Percentiles rank a stretch among this genome's conserved stretches.
These are phyloP conservation scores for Thalassophryne amazonica DNA, from an alignment of 2,797 vertebrate species.

Conservation along the genomic window DNA sequence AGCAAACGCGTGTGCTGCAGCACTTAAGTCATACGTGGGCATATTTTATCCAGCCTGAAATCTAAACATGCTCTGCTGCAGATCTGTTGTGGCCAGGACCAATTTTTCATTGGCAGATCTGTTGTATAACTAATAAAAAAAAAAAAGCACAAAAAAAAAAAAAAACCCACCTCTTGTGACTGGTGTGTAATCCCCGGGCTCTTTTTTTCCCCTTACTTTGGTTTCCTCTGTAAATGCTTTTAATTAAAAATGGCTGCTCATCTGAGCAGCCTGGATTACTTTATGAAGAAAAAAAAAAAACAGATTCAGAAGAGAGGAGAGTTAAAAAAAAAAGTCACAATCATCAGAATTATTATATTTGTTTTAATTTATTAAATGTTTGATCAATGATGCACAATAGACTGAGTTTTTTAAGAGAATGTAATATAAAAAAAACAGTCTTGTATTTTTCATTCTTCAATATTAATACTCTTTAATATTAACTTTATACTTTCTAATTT, in stretches of 20 bases:
- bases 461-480: background rate
- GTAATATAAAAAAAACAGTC: too few species aligned
- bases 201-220: constrained; percentile 53
- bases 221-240: constrained; percentile 69
- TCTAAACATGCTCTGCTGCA: constrained; percentile 31
- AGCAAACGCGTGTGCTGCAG: too few species aligned
- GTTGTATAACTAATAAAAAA: constrained; percentile 65
- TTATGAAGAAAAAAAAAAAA: constrained; percentile 55
- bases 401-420: too few species aligned
- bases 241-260: constrained; percentile 71
- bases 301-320: constrained; percentile 27
- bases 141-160: constrained; percentile 65
- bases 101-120: constrained; percentile 50
- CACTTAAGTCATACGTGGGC: too few species aligned
- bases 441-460: too few species aligned
- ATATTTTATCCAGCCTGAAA: constrained; percentile 31
- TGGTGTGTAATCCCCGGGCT: constrained; percentile 60
- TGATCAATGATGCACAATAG: too few species aligned
- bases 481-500: background rate
- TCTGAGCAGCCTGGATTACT: constrained; percentile 57
- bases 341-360: constrained; percentile 9
- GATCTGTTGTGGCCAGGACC: constrained; percentile 18
- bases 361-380: constrained; percentile 29
- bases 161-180: constrained; percentile 62
- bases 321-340: background rate